Base-by-base conservation (phyloP, 2,888 invertebrate genomes). In the Andrena bicolor region DNA sequence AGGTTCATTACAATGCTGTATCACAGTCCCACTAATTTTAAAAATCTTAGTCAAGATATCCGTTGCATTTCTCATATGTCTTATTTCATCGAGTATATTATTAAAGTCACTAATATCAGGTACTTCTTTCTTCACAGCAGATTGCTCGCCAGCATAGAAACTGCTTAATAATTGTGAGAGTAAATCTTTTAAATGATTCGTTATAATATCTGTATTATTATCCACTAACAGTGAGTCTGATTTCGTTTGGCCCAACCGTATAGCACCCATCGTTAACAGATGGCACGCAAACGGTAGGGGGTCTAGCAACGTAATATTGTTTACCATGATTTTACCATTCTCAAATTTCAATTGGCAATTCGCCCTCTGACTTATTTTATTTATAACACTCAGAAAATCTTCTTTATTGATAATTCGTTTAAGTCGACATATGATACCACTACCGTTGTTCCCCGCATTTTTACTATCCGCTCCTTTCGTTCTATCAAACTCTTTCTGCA, bases 401-500 rank as follows among this genome's bases (percentile, higher is more conserved):
- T 28, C 28, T 23, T 2, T 32, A 30, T 16, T 80, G 0, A 5
- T 1, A n/a, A 53, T 23, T 32, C 10, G 48, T 10, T 5, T 58
- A 2, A 72, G 20, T 4, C 1, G 2, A 8, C 63, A 51, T 10
- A 64, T 6, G 23, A 80, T 72, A 48, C 48, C 30, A 13, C 13
- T 8, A 3, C 13, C 48, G 2, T 13, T 0, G 2, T 0, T 49
- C 35, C 32, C 0, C 0, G 1, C 49, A 2, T 1, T 3, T 2
- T 0, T 4, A 4, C 0, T 56, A 53, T 41, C 16, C 41, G 5
- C 41, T 41, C 16, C 41, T 16, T 41, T 41, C 41, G 41, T 41
- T 41, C 16, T 41, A 13, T 78, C 49, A n/a, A 41, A 88, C 2
- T 84, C 64, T 26, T 68, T 41, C 6, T 48, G 75, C 32, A 91